Conservation (phyloP, 2,797 vertebrate species). For the Malurus leucopterus region DNA sequence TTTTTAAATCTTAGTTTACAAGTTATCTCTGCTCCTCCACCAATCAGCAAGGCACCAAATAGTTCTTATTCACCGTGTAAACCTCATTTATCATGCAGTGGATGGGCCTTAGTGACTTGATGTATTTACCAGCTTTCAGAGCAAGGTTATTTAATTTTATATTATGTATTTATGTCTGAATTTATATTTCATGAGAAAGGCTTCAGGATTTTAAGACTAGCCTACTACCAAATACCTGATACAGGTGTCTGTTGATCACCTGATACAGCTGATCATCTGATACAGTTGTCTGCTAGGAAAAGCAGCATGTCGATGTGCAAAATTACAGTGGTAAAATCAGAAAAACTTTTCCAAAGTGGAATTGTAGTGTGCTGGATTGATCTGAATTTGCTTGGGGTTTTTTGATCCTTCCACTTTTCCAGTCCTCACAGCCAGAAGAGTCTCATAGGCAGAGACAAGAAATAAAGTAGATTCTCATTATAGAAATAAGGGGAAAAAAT, state of each 20-base stretch:
- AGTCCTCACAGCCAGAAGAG: constrained; percentile 66
- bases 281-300: constrained; percentile 57
- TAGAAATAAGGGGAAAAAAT: not conserved
- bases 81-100: not conserved
- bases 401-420: constrained; percentile 65
- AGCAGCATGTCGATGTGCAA: constrained; percentile 43
- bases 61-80: not conserved
- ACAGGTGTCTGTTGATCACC: constrained; percentile 28
- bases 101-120: not conserved
- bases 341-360: constrained; percentile 53
- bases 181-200: constrained; percentile 18
- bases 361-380: constrained; percentile 23
- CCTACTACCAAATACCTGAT: constrained; percentile 40
- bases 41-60: constrained; percentile 25
- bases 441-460: constrained; percentile 66
- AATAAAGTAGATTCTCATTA: constrained; percentile 49
- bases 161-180: constrained; percentile 10
- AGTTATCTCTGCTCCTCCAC: constrained; percentile 39
- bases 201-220: constrained; percentile 24
- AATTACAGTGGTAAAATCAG: constrained; percentile 52
- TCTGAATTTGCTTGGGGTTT: not conserved
- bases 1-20: constrained; percentile 12
- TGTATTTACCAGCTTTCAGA: constrained; percentile 48
- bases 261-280: constrained; percentile 54
- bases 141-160: constrained; percentile 42